phyloP scores from a whole-genome alignment of 2,888 invertebrate genomes.

The Anticlea derivata region DNA sequence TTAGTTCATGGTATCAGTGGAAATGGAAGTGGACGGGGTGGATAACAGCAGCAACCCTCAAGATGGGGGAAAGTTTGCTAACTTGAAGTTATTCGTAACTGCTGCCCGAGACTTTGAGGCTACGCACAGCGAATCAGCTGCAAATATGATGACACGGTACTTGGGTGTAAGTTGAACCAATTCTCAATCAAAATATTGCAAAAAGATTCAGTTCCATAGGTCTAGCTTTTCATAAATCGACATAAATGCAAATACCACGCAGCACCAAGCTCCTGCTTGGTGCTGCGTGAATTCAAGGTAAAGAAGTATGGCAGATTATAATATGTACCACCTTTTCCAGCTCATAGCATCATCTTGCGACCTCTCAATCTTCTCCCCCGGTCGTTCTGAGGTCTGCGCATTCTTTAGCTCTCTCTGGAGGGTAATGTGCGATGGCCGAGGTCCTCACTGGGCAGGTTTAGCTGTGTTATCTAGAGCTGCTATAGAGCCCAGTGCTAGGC shows the following conservation, averaged over 20 bases:
- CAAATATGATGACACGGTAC: constrained; percentile 79
- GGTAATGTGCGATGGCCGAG: constrained; percentile 84
- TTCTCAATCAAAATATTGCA: neutral
- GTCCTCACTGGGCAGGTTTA: constrained; percentile 86
- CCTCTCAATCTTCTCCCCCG: constrained; percentile 86
- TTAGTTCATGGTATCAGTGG: constrained; percentile 33
- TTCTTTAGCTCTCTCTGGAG: constrained; percentile 88
- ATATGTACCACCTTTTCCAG: constrained; percentile 61
- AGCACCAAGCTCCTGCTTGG: no score
- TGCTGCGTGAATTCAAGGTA: no score
- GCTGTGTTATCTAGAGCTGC: constrained; percentile 86
- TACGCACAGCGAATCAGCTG: constrained; percentile 77
- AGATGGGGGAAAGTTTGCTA: constrained; percentile 69
- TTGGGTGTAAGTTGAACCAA: constrained; percentile 69
- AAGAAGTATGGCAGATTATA: no score
- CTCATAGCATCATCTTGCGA: constrained; percentile 86
- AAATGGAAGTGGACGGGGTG: constrained; percentile 71
- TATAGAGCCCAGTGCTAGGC: constrained; percentile 84
- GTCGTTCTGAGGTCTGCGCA: constrained; percentile 84
- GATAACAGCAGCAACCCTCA: constrained; percentile 58
- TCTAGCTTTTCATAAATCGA: no score
- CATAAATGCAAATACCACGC: no score
- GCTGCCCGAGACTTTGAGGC: constrained; percentile 80
- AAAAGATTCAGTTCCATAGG: neutral
- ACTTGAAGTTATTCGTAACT: constrained; percentile 81